Evolutionary conservation across 2,113 vertebrate genomes (phyloP).

Genomic region (Alethe castanea): DNA sequence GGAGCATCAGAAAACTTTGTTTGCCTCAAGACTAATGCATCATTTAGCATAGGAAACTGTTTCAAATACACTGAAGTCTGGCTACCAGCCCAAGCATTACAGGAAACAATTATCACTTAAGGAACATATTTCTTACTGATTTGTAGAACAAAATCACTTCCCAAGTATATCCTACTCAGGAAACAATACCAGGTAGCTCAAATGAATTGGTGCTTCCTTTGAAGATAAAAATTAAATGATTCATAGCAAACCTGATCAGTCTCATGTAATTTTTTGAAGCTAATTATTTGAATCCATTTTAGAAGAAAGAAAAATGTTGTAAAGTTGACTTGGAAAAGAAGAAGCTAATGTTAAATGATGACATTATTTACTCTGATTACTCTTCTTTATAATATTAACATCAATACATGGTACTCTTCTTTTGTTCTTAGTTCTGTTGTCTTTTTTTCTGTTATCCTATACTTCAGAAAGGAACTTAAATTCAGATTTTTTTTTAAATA

Average conservation of each 20-base stretch:
- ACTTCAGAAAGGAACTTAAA: slow-evolving; percentile 23
- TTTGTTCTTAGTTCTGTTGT: background rate
- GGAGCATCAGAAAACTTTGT: background rate
- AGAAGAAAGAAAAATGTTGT: background rate
- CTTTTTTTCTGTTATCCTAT: background rate
- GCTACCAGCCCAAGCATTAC: background rate
- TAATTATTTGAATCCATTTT: background rate
- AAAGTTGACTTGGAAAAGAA: background rate
- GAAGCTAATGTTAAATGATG: background rate
- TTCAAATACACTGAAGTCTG: background rate
- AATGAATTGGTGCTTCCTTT: background rate
- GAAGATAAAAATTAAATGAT: slow-evolving; percentile 9
- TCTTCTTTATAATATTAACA: slow-evolving; percentile 23
- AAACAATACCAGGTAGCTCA: background rate
- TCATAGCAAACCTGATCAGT: background rate
- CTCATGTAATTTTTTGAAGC: background rate
- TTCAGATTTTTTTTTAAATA: background rate
- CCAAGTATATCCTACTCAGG: background rate
- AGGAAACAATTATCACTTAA: background rate
- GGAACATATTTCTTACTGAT: background rate
- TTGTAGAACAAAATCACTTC: background rate
- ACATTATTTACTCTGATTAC: background rate
- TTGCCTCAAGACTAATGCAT: background rate
- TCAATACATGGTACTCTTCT: background rate
- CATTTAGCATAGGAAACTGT: background rate